These are phyloP conservation scores for Drosophila prolongata DNA, from an alignment of 2,888 invertebrate genomes.

Conservation along the genomic window DNA sequence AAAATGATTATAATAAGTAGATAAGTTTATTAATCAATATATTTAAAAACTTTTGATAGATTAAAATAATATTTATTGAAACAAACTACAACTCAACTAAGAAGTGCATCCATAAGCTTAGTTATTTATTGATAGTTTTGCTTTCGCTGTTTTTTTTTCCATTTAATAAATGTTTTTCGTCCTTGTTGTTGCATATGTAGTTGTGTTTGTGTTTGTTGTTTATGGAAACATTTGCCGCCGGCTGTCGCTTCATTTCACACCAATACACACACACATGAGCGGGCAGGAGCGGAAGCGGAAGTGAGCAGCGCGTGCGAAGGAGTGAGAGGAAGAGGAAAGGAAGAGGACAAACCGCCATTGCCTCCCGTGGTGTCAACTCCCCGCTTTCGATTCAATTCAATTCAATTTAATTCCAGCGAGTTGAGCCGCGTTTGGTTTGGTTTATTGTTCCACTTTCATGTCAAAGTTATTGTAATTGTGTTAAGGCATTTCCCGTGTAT, in stretches of 20 bases:
- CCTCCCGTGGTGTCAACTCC: slow-evolving; percentile 67
- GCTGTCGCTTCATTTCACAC: slow-evolving; percentile 73
- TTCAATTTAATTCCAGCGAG: slow-evolving; percentile 24
- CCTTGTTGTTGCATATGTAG: slow-evolving; percentile 22
- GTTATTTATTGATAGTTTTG: background rate
- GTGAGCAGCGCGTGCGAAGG: slow-evolving; percentile 62
- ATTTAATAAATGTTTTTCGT: slow-evolving; percentile 74
- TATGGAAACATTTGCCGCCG: slow-evolving; percentile 76
- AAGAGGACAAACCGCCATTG: slow-evolving; percentile 46
- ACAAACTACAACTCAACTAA: too few species aligned
- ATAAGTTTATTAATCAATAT: too few species aligned
- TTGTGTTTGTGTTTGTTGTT: slow-evolving; percentile 68
- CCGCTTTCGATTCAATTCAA: slow-evolving; percentile 19
- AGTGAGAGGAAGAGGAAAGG: background rate
- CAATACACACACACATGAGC: slow-evolving; percentile 16
- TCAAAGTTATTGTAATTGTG: slow-evolving; percentile 81
- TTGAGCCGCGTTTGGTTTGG: slow-evolving; percentile 62
- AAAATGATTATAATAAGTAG: too few species aligned
- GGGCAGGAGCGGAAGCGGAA: slow-evolving; percentile 47
- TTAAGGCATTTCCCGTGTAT: slow-evolving; percentile 80
- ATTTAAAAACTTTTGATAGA: too few species aligned
- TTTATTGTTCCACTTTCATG: slow-evolving; percentile 80
- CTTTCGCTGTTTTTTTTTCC: slow-evolving; percentile 56
- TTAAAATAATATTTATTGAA: too few species aligned
- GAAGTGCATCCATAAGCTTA: slow-evolving; percentile 49